phyloP scores from a whole-genome alignment of 1,140 invertebrate species.

The Harlomillsia oculata region DNA sequence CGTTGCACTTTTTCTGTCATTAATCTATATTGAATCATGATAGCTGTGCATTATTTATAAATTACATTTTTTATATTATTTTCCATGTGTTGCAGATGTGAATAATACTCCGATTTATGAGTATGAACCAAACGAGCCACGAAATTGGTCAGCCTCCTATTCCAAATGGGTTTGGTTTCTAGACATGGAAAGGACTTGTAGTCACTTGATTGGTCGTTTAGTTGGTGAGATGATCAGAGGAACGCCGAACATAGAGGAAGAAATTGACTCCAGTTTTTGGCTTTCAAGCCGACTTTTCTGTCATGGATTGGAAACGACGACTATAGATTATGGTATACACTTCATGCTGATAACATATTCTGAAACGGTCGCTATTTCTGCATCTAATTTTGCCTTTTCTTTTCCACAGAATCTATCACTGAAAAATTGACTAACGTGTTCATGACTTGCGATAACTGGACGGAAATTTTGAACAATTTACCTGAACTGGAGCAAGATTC shows the following conservation, averaged over 20 bases:
- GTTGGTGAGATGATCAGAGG: slow-evolving; percentile 51
- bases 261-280: slow-evolving; percentile 46
- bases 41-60: no score
- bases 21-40: no score
- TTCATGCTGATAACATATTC: no score
- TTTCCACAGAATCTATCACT: background rate
- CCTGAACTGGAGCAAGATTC: no score
- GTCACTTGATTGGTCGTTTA: slow-evolving; percentile 51
- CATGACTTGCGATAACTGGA: background rate
- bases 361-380: no score
- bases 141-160: no score
- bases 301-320: slow-evolving; percentile 44
- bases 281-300: slow-evolving; percentile 47
- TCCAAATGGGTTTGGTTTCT: slow-evolving; percentile 55
- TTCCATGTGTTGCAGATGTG: slow-evolving; percentile 1
- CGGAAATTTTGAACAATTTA: no score
- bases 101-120: slow-evolving; percentile 11
- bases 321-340: no score
- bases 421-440: background rate
- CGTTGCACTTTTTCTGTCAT: no score
- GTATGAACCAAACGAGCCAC: background rate
- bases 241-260: slow-evolving; percentile 42
- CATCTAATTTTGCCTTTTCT: background rate
- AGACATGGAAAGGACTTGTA: slow-evolving; percentile 52
- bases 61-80: background rate